Evolutionary conservation across 2,888 invertebrate species (phyloP), one percentile per base, ranked within the genome.

Genomic region (Gnatocerus cornutus): DNA sequence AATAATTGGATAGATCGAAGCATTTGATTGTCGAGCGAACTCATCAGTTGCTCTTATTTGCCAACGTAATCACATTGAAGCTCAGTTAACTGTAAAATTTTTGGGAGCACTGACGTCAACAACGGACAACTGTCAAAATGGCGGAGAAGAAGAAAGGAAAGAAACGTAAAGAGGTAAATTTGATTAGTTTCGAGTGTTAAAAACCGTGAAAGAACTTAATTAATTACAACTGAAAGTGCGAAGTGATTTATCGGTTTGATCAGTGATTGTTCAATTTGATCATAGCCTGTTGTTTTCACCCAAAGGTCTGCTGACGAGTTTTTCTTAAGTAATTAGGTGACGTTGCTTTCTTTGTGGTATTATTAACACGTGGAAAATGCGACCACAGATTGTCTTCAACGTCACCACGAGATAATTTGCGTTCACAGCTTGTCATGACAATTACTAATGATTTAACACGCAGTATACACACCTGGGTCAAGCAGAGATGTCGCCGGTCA

Each of bases 71-170:
- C 41, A 16, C 33, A 33, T 7, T 33, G 7, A 55, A 56, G 33
- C 39, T 46, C 45, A 39, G 30, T 37, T 48, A 58, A 66, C 59
- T 67, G 55, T 55, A 62, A 62, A 55, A 69, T 52, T 70, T 70
- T 70, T 65, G 39, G 66, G n/a, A 43, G 39, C 70, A 66, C 65
- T 70, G 69, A 66, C 71, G 67, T 66, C 71, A 67, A 69, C 63
- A 56, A 52, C 45, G 53, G 59, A 53, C 30, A 55, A 14, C 68
- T 69, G 77, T 77, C 77, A 87, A 86, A 80, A 89, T 89, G 89
- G 89, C 89, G 82, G 90, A 90, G 78, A 90, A 89, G 83, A 88
- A 88, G 82, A 89, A 89, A 86, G 88, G 87, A 77, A 88, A 88
- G 84, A 90, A 89, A 79, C 89, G 89, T 77, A 89, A 88, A 85